Evolutionary conservation across 2,797 vertebrate genomes (phyloP), one percentile per base, ranked within the genome.

Genomic region (Aldrovandia affinis): DNA sequence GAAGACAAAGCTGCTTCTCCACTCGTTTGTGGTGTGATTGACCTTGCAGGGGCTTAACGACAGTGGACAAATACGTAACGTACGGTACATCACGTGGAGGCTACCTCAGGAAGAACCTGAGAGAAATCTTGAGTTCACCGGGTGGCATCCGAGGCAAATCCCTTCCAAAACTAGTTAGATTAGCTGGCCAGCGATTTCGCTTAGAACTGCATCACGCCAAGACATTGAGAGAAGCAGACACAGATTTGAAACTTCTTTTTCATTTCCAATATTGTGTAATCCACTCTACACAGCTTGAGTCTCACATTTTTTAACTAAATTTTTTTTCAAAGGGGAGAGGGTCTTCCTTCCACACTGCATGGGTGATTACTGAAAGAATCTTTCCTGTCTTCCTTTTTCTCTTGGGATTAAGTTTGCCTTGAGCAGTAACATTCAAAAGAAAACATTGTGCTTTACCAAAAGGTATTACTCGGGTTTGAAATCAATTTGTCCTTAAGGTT

Each of bases 1-100:
- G 73, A 47, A 33, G 88, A 90, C 85, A 90, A 83, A 65, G 80
- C 81, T 73, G 83, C 86, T 65, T 90, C 86, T 88, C 33, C 65
- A 70, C 9, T 42, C 22, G 42, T 8, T 18, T 44, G 39, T 8
- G 2, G 73, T 89, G 83, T 88, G 89, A 92, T 88, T 88, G 87
- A 78, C 78, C 86, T 83, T 88, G 83, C 84, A 75, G 75, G 55
- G 33, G 81, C 86, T 86, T 70, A 85, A 90, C 88, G 89, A 73
- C 86, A 81, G 79, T 30, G 9, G 7, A 57, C 44, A 59, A 30
- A 57, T 28, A 12, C 2, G 57, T 2, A 30, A 22, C 36, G 25
- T 54, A 63, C 36, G 28, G 57, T 8, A 39, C 65, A 39, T 44
- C 44, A 10, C 47, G 22, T 63, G 18, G 44, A 28, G 36, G 65